Conservation (phyloP, 2,888 invertebrate genomes). For the Drymonia ruficornis region DNA sequence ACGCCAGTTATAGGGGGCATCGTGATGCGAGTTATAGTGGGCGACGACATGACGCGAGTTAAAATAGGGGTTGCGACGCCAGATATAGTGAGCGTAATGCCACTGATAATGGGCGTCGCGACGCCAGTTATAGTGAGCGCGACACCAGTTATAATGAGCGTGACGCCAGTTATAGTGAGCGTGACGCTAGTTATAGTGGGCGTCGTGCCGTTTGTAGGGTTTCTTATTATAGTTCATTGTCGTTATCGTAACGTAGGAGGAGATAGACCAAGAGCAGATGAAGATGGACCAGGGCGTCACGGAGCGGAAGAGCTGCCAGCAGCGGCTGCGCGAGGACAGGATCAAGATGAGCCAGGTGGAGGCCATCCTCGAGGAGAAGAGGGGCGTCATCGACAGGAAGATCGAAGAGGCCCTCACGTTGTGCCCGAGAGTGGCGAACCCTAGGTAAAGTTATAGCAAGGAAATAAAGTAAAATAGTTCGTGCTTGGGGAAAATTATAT, state of each 20-base stretch:
- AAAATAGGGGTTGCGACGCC: background rate
- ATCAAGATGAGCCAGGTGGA: conserved; percentile 64
- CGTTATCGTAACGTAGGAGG: conserved; percentile 58
- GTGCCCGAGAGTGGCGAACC: conserved; percentile 75
- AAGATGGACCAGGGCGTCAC: conserved; percentile 66
- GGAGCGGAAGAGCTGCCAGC: conserved; percentile 51
- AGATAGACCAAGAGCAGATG: conserved; percentile 73
- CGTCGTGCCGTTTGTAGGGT: too few species aligned
- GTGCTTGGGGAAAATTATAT: too few species aligned
- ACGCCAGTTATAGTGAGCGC: too few species aligned
- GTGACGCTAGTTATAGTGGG: too few species aligned
- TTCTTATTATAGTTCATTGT: background rate
- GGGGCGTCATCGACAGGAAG: conserved; percentile 51
- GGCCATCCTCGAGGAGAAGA: conserved; percentile 64
- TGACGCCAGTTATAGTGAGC: too few species aligned
- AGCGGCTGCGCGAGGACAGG: conserved; percentile 70
- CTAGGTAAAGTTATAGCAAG: conserved; percentile 80
- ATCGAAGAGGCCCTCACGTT: conserved; percentile 67
- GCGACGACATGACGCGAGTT: too few species aligned
- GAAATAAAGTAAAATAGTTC: too few species aligned
- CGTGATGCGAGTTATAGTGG: too few species aligned
- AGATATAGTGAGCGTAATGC: background rate
- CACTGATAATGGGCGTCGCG: background rate
- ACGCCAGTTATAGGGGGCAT: too few species aligned
- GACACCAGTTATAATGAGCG: too few species aligned